Conservation (phyloP, 2,113 vertebrate species). For the Xenopus laevis region DNA sequence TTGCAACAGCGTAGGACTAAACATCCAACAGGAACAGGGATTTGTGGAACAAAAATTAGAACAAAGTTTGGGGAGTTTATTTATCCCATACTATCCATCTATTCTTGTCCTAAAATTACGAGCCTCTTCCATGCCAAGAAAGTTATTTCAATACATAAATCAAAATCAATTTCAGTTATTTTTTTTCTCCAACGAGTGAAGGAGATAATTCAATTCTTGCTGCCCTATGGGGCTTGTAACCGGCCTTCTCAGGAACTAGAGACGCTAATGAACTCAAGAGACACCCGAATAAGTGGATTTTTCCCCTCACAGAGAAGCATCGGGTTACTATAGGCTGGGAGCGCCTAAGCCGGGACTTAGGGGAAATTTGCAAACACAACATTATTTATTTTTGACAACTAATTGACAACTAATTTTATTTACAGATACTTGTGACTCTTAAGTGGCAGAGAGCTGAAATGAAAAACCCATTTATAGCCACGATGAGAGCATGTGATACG, state of each 20-base stretch:
- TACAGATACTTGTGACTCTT: constrained; percentile 26
- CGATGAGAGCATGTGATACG: background rate
- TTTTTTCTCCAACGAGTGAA: constrained; percentile 21
- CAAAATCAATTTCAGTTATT: constrained; percentile 11
- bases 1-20: too few species aligned
- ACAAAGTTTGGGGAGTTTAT: too few species aligned
- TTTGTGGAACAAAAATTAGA: too few species aligned
- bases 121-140: constrained; percentile 10
- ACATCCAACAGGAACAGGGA: too few species aligned
- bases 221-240: constrained; percentile 29
- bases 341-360: background rate
- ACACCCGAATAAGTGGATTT: constrained; percentile 32
- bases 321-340: constrained; percentile 25
- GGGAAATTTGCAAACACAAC: constrained; percentile 35
- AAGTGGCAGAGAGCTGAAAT: background rate
- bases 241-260: constrained; percentile 37
- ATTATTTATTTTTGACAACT: constrained; percentile 40
- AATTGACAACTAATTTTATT: constrained; percentile 36
- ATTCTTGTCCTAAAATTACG: background rate
- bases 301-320: constrained; percentile 21
- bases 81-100: background rate
- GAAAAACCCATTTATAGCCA: background rate
- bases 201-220: constrained; percentile 26
- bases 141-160: constrained; percentile 33
- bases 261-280: constrained; percentile 30